phyloP scores from a whole-genome alignment of 1,140 invertebrate species.

The Megalopta genalis region DNA sequence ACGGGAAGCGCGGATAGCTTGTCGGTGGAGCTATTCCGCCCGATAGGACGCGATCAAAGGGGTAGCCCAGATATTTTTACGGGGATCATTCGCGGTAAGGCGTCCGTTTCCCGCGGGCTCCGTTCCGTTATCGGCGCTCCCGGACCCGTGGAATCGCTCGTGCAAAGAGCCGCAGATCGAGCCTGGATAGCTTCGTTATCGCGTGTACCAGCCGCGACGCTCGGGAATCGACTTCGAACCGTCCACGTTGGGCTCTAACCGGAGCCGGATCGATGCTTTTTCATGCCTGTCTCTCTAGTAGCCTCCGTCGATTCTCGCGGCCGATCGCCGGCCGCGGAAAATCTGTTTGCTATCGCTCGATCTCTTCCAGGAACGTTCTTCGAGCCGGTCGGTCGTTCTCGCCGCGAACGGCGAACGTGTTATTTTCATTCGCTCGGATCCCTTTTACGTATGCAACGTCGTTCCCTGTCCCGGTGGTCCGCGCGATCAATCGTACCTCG shows the following conservation, averaged over 20 bases:
- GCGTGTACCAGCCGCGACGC: background rate
- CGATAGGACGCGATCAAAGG: constrained; percentile 14
- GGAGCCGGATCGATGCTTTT: constrained; percentile 51
- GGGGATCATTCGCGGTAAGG: background rate
- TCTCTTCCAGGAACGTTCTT: background rate
- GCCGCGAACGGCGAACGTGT: no score
- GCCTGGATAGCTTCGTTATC: constrained; percentile 9
- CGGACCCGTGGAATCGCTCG: background rate
- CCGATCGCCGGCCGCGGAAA: background rate
- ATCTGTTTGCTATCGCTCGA: background rate
- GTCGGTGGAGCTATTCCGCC: constrained; percentile 8
- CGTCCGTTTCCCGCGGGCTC: background rate
- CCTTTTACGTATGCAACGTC: no score
- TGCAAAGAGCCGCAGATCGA: background rate
- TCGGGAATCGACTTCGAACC: constrained; percentile 22
- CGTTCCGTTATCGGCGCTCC: background rate
- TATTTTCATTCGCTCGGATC: background rate
- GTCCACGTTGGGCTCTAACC: constrained; percentile 43
- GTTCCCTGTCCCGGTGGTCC: no score
- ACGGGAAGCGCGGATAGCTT: constrained; percentile 7
- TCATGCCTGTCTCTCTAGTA: background rate
- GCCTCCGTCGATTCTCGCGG: constrained; percentile 21
- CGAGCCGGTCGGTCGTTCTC: no score
- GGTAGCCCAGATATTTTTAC: constrained; percentile 12
- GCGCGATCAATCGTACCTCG: no score